Percentiles rank a stretch among this genome's conserved stretches.
Evolutionary conservation across 2,888 invertebrate genomes (phyloP).

Genomic region (Corbicula japonica): DNA sequence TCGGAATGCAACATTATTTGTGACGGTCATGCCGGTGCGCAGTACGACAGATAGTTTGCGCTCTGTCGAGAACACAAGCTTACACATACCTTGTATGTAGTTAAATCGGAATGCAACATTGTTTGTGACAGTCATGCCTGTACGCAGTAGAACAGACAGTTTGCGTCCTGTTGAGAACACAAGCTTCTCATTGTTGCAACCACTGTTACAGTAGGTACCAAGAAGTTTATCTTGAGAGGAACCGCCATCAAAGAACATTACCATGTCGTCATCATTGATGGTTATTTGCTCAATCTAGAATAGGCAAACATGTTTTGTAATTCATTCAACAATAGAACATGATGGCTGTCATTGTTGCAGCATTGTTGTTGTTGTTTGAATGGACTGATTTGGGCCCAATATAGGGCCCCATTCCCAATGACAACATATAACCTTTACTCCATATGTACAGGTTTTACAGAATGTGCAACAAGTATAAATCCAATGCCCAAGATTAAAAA

Average conservation of each 20-base stretch:
- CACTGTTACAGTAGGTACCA: conserved; percentile 48
- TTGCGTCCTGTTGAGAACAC: conserved; percentile 73
- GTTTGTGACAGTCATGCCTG: conserved; percentile 42
- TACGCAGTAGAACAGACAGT: conserved; percentile 73
- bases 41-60: conserved; percentile 71
- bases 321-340: too few relatives aligned
- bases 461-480: too few relatives aligned
- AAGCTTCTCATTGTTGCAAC: conserved; percentile 27
- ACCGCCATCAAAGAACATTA: conserved; percentile 74
- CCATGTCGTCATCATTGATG: conserved; percentile 63
- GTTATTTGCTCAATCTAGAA: conserved; percentile 68
- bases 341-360: too few relatives aligned
- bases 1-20: conserved; percentile 61
- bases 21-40: conserved; percentile 59
- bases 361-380: too few relatives aligned
- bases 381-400: too few relatives aligned
- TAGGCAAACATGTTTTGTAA: too few relatives aligned
- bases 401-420: too few relatives aligned
- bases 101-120: conserved; percentile 61
- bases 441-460: too few relatives aligned
- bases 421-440: too few relatives aligned
- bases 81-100: conserved; percentile 6
- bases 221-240: conserved; percentile 56
- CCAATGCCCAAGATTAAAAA: too few relatives aligned
- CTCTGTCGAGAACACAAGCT: conserved; percentile 71